Percentiles rank a stretch among this genome's conserved stretches.
Evolutionary conservation across 2,797 vertebrate genomes (phyloP).

Genomic region (Liparis tanakae): DNA sequence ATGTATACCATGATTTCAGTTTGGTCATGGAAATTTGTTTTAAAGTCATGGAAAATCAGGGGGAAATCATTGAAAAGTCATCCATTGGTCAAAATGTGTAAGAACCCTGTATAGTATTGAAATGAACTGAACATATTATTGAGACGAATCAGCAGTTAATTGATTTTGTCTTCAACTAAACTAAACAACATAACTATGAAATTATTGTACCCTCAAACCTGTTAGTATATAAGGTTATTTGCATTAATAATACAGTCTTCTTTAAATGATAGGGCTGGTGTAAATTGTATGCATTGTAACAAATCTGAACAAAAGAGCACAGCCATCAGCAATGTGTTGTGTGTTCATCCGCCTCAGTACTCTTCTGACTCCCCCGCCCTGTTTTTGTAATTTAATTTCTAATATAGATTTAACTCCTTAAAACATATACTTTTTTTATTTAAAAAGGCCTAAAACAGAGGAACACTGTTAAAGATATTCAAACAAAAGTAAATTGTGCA

Average conservation of each 20-base stretch:
- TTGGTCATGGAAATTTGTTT: too few relatives aligned
- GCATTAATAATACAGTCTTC: background rate
- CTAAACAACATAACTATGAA: background rate
- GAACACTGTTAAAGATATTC: background rate
- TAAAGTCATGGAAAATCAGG: too few relatives aligned
- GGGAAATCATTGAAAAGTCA: too few relatives aligned
- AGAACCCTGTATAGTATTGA: background rate
- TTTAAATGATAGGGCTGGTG: background rate
- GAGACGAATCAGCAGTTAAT: background rate
- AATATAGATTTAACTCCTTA: too few relatives aligned
- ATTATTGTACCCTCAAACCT: background rate
- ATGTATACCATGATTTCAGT: too few relatives aligned
- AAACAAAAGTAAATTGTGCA: background rate
- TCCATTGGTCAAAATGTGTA: too few relatives aligned
- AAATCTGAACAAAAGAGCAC: background rate
- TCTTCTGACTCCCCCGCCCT: background rate
- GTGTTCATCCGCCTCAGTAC: background rate
- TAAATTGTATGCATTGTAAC: background rate
- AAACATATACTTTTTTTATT: background rate
- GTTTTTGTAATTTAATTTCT: background rate
- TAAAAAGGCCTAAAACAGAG: background rate
- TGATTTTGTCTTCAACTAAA: background rate
- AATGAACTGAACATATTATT: background rate
- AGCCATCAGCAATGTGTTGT: background rate
- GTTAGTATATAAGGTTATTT: slow-evolving; percentile 7